Conservation (phyloP, 2,888 invertebrate species). For the Scelioninae gen. 1 region DNA sequence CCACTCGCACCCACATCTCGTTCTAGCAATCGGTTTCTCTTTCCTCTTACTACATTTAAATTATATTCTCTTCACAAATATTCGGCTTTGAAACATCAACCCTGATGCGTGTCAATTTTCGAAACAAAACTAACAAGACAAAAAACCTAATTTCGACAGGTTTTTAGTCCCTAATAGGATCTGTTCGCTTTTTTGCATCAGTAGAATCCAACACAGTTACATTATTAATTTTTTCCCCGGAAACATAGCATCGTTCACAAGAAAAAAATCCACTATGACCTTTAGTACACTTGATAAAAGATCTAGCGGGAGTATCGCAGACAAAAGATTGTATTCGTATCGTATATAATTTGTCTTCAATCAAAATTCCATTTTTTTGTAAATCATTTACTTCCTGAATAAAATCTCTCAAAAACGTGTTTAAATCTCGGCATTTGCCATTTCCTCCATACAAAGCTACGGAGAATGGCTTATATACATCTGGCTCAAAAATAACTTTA, state of each 20-base stretch:
- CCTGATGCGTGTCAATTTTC: no score
- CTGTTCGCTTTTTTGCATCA: no score
- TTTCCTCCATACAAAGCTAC: background rate
- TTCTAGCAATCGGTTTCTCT: no score
- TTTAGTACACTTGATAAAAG: conserved; percentile 65
- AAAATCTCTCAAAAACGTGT: background rate
- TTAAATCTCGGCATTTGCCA: background rate
- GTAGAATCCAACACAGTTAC: conserved; percentile 19
- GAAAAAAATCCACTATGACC: conserved; percentile 65
- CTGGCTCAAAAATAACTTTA: background rate
- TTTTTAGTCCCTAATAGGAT: no score
- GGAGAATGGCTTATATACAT: conserved; percentile 6
- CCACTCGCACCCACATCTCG: no score
- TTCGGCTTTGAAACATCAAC: no score
- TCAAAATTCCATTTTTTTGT: background rate
- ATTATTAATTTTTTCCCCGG: conserved; percentile 42
- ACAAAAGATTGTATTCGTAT: background rate
- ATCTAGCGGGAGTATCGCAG: conserved; percentile 62
- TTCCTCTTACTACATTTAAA: no score
- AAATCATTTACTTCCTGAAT: no score
- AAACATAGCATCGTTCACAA: conserved; percentile 64
- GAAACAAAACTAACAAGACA: no score
- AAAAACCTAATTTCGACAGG: no score
- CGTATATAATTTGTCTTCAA: background rate
- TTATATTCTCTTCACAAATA: no score